Evolutionary conservation across 2,113 vertebrate species (phyloP).

Genomic region (Sphaerodactylus townsendi): DNA sequence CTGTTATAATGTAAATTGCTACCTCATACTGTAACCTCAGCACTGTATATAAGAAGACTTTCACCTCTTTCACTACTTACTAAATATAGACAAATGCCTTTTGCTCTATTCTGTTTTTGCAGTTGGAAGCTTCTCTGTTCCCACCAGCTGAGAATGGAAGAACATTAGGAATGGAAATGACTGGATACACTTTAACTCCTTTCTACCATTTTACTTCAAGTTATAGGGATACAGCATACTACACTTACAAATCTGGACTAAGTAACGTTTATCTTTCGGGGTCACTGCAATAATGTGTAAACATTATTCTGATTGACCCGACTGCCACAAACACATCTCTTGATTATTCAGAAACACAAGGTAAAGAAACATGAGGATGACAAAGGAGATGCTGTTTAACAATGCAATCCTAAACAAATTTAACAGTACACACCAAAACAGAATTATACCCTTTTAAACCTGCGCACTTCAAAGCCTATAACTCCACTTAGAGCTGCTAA

Average conservation of each 20-base stretch:
- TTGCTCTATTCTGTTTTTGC: slow-evolving; percentile 13
- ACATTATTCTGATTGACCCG: background rate
- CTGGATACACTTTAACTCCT: background rate
- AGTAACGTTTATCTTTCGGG: background rate
- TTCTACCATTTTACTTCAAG: background rate
- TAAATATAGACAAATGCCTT: slow-evolving; percentile 20
- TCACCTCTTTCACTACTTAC: slow-evolving; percentile 38
- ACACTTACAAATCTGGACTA: background rate
- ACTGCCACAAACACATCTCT: background rate
- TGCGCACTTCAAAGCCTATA: too few species aligned
- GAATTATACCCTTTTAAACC: background rate
- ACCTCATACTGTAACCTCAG: slow-evolving; percentile 41
- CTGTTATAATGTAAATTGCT: slow-evolving; percentile 49
- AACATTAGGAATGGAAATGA: background rate
- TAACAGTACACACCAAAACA: background rate
- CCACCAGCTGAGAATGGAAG: background rate
- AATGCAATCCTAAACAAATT: background rate
- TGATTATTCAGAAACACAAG: background rate
- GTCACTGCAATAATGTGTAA: background rate
- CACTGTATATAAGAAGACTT: slow-evolving; percentile 31
- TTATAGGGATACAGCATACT: background rate
- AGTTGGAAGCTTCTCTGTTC: background rate
- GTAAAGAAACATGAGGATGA: background rate
- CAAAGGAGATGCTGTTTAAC: background rate
- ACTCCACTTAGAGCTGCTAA: background rate